Conservation (phyloP, 2,113 vertebrate genomes). For the Strigops habroptila region DNA sequence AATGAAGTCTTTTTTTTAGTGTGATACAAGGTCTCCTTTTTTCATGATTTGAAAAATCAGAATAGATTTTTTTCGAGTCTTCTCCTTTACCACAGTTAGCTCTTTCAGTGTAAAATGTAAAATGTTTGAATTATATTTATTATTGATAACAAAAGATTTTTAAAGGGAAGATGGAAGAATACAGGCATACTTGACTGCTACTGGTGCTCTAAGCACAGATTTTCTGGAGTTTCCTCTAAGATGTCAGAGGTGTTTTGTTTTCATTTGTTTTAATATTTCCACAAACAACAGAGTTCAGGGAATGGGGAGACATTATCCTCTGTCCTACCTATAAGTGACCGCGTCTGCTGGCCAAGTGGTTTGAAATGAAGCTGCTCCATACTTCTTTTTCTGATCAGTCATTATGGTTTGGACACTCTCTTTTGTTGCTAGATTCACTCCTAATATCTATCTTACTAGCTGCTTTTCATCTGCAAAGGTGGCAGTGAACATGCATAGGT, state of each 20-base stretch:
- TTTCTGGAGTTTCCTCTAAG: neutral
- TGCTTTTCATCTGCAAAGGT: neutral
- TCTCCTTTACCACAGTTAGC: neutral
- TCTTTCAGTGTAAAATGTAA: neutral
- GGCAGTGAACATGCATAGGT: neutral
- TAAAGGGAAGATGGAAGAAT: neutral
- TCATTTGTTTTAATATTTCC: neutral
- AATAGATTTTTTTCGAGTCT: constrained; percentile 14
- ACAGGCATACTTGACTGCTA: neutral
- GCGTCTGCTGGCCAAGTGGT: neutral
- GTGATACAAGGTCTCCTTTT: neutral
- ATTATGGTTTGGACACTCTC: neutral
- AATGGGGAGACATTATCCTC: neutral
- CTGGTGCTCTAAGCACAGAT: neutral
- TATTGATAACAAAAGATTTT: neutral
- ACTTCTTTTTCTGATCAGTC: neutral
- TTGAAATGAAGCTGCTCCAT: neutral
- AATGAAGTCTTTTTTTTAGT: neutral
- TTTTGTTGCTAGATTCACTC: neutral
- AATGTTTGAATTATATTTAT: neutral
- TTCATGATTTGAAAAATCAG: neutral
- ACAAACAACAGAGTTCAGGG: neutral
- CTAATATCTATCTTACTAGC: neutral
- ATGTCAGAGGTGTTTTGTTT: neutral
- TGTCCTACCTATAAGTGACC: neutral